Evolutionary conservation across 1,140 invertebrate genomes (phyloP).

Genomic region (Myzus persicae): DNA sequence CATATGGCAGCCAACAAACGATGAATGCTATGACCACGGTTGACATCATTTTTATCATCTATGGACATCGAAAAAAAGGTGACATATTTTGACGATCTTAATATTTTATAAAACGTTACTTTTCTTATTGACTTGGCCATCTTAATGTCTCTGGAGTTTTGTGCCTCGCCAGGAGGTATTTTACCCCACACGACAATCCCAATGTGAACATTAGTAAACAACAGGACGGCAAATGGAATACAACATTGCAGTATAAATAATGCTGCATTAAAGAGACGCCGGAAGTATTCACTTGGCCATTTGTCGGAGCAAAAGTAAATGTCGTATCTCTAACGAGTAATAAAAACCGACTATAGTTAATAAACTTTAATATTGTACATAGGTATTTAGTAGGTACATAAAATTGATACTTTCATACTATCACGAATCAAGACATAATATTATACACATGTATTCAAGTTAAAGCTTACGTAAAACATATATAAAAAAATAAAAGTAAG

Average conservation of each 20-base stretch:
- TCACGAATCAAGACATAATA: not conserved
- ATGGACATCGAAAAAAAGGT: conserved; percentile 66
- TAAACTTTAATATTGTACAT: not conserved
- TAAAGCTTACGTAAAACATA: not conserved
- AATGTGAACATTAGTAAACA: conserved; percentile 88
- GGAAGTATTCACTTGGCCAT: conserved; percentile 69
- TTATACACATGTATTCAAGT: not conserved
- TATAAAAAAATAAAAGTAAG: not conserved
- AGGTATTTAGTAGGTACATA: not conserved
- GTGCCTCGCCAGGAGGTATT: conserved; percentile 82
- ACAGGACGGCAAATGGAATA: conserved; percentile 80
- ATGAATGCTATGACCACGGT: conserved; percentile 87
- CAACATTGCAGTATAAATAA: conserved; percentile 86
- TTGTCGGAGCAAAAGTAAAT: conserved; percentile 75
- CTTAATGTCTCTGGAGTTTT: conserved; percentile 79
- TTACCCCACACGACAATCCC: conserved; percentile 89
- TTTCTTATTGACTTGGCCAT: conserved; percentile 88
- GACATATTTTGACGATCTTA: not conserved
- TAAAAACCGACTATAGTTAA: not conserved
- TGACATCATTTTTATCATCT: conserved; percentile 96
- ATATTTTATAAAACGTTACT: conserved; percentile 68
- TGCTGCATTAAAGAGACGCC: conserved; percentile 77
- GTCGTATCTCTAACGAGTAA: conserved; percentile 59
- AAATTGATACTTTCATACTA: not conserved
- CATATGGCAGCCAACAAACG: conserved; percentile 86